Percentiles rank a stretch among this genome's conserved stretches.
Evolutionary conservation across 2,888 invertebrate genomes (phyloP).

Genomic region (Spisula subtruncata): DNA sequence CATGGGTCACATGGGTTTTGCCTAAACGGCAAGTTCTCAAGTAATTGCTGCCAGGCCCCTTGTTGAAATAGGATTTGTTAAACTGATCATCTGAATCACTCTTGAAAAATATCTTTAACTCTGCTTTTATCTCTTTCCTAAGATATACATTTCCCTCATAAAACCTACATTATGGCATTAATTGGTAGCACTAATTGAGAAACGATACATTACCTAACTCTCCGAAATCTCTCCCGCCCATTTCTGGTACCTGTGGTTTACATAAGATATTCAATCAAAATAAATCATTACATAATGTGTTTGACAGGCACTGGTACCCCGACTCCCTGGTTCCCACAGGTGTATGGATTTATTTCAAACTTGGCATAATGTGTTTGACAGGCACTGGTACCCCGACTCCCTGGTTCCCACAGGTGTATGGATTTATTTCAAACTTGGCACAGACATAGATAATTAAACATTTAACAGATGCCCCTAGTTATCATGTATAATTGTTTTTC

Average conservation of each 20-base stretch:
- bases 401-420: neutral
- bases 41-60: too few relatives aligned
- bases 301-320: neutral
- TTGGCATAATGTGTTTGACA: slow-evolving; percentile 3
- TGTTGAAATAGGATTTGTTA: too few relatives aligned
- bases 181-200: neutral
- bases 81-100: too few relatives aligned
- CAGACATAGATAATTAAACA: neutral
- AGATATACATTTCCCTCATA: too few relatives aligned
- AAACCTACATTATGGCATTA: neutral
- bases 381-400: neutral
- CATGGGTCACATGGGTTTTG: too few relatives aligned
- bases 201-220: neutral
- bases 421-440: slow-evolving; percentile 17
- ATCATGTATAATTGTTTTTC: neutral
- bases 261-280: neutral
- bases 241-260: neutral
- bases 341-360: neutral
- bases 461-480: neutral
- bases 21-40: too few relatives aligned
- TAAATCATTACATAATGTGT: neutral
- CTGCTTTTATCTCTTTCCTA: too few relatives aligned
- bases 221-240: neutral
- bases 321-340: neutral
- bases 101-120: too few relatives aligned